Base-by-base conservation (phyloP, 2,888 invertebrate species). In the Anodontia alba region DNA sequence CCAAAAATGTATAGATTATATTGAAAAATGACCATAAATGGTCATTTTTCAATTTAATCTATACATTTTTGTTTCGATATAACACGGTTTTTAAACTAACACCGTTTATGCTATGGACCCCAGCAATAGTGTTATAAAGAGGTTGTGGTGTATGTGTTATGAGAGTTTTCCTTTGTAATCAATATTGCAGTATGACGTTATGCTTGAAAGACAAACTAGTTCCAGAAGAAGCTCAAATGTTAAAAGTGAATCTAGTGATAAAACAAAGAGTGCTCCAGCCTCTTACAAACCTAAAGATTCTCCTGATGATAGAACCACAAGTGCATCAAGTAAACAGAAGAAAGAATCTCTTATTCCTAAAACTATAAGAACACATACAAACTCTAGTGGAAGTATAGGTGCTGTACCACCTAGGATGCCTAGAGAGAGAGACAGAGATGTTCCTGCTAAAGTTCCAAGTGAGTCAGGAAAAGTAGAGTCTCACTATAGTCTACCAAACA, bases 171-270 rank as follows among this genome's bases (percentile, higher is more conserved):
- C n/a, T 54, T n/a, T 54, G 54, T 54, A 7, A 54, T 54, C 23
- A 26, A 23, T 71, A 49, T 74, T 81, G n/a, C 81, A 84, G 84
- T 84, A 81, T 77, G 84, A 84, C 70, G 77, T 70, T 2, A 75
- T 81, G 77, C 23, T 84, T 1, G 76, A 79, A 12, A 26, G 69
- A 62, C 46, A 57, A 26, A 33, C 42, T n/a, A 36, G 38, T 46
- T 62, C 42, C 49, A 73, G 46, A 38, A 51, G 23, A 62, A 36
- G 51, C 20, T 15, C 26, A 51, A 43, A 62, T 66, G 43, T 31
- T n/a, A 46, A 62, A 71, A 43, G 49, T 38, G 73, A 76, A n/a
- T 46, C 73, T 38, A 43, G 49, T 38, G 73, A 76, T 36, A 67
- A 78, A 49, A 62, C 74, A 3, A 62, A 33, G n/a, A 62, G 62